These are phyloP conservation scores for Laticauda colubrina DNA, from an alignment of 2,113 vertebrate genomes.

Conservation along the genomic window DNA sequence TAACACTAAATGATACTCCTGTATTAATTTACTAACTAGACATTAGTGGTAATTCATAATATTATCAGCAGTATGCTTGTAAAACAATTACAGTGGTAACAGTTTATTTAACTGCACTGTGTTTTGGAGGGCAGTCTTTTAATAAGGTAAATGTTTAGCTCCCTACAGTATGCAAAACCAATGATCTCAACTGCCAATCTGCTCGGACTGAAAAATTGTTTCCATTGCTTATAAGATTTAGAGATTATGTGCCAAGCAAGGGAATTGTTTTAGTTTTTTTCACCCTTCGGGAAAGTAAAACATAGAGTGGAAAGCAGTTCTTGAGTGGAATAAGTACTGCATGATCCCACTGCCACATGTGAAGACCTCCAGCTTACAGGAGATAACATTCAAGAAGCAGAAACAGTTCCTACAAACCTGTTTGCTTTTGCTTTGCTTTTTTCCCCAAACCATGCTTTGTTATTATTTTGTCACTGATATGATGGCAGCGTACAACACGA, in stretches of 20 bases:
- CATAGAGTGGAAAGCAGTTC: conserved; percentile 75
- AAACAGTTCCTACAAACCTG: not conserved
- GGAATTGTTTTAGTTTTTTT: conserved; percentile 72
- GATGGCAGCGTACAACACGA: too few species aligned
- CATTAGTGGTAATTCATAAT: conserved; percentile 60
- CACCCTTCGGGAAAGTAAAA: conserved; percentile 78
- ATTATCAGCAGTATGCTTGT: conserved; percentile 49
- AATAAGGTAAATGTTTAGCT: conserved; percentile 65
- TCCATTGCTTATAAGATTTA: conserved; percentile 73
- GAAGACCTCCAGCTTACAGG: conserved; percentile 34
- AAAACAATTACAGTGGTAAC: conserved; percentile 56
- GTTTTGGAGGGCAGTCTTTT: conserved; percentile 62
- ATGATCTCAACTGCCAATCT: conserved; percentile 68
- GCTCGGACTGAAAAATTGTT: conserved; percentile 74
- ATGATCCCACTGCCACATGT: not conserved
- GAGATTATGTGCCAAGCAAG: conserved; percentile 72
- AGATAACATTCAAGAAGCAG: conserved; percentile 41
- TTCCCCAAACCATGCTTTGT: not conserved
- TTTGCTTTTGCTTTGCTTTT: not conserved
- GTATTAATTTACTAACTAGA: conserved; percentile 52
- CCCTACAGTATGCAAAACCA: conserved; percentile 63
- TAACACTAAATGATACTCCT: conserved; percentile 52
- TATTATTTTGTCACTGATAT: not conserved
- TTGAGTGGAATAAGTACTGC: conserved; percentile 58
- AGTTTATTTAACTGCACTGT: conserved; percentile 38